phyloP scores from a whole-genome alignment of 1,140 invertebrate species.

The Apis florea region DNA sequence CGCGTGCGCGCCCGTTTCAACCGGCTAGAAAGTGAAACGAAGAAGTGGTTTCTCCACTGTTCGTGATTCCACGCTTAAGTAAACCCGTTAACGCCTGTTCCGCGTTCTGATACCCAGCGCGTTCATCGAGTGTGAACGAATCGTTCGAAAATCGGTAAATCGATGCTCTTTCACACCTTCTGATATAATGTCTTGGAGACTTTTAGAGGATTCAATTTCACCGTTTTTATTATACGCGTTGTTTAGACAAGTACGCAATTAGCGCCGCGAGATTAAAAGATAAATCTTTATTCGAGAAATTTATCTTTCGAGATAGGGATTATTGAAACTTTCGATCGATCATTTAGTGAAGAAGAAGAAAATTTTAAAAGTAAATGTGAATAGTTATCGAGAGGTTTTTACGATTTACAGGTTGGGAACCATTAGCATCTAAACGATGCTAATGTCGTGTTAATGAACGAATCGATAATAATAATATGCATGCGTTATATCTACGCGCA shows the following conservation, averaged over 20 bases:
- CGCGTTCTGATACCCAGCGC: not conserved
- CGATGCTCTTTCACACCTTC: constrained; percentile 51
- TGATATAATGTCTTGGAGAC: constrained; percentile 22
- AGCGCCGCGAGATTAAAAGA: no score
- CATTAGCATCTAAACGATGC: not conserved
- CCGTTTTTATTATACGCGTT: not conserved
- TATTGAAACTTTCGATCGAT: no score
- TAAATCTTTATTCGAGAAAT: not conserved
- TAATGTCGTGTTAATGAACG: not conserved
- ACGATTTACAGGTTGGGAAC: no score
- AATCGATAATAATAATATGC: not conserved
- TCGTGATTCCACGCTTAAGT: constrained; percentile 57
- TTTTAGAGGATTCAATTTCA: constrained; percentile 24
- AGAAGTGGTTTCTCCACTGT: constrained; percentile 23
- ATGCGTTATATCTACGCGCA: not conserved
- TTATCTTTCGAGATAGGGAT: not conserved
- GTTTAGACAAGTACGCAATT: not conserved
- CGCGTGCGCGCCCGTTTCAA: constrained; percentile 12
- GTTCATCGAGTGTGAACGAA: constrained; percentile 27
- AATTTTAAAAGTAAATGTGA: not conserved
- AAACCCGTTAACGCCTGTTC: constrained; percentile 59
- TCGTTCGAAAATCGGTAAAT: constrained; percentile 42
- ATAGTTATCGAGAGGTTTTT: no score
- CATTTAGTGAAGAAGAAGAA: not conserved
- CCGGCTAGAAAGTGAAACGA: constrained; percentile 49